phyloP scores from a whole-genome alignment of 2,888 invertebrate species.

The Leucoptera coffeella region DNA sequence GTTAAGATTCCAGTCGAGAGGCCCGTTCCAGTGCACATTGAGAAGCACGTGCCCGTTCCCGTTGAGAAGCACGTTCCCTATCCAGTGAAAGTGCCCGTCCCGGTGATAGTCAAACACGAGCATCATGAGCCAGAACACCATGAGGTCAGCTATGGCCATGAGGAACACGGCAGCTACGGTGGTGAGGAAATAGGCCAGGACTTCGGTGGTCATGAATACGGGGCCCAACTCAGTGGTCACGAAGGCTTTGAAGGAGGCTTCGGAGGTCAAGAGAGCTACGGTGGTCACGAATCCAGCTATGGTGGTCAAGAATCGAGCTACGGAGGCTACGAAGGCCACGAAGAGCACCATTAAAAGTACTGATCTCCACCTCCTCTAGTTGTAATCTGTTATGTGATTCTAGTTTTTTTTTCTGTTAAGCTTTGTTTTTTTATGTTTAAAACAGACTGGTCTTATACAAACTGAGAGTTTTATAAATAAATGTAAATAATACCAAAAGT shows the following conservation, averaged over 20 bases:
- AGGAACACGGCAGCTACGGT: constrained; percentile 5
- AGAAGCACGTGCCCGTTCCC: constrained; percentile 62
- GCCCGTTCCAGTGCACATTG: constrained; percentile 57
- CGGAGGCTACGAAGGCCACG: constrained; percentile 13
- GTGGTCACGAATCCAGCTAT: constrained; percentile 5
- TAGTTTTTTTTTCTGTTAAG: constrained; percentile 30
- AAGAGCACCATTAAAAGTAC: constrained; percentile 29
- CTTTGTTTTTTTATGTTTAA: constrained; percentile 18
- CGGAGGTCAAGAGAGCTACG: constrained; percentile 5
- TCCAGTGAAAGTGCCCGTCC: constrained; percentile 63
- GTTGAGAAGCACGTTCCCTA: constrained; percentile 65
- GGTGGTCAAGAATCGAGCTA: too few relatives aligned
- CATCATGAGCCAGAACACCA: constrained; percentile 17
- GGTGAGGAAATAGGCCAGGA: constrained; percentile 2
- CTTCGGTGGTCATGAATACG: constrained; percentile 12
- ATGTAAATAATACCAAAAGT: constrained; percentile 44
- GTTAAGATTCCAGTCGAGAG: constrained; percentile 58
- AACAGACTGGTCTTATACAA: constrained; percentile 28
- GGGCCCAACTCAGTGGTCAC: constrained; percentile 6
- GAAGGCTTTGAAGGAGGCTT: constrained; percentile 3
- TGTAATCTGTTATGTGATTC: constrained; percentile 43
- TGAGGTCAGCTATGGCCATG: constrained; percentile 1
- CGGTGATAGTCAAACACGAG: constrained; percentile 48
- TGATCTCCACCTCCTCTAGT: constrained; percentile 31
- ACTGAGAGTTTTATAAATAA: constrained; percentile 16